Conservation (phyloP, 35 echinoderm and acorn worm species). For the Chiridota heheva region DNA sequence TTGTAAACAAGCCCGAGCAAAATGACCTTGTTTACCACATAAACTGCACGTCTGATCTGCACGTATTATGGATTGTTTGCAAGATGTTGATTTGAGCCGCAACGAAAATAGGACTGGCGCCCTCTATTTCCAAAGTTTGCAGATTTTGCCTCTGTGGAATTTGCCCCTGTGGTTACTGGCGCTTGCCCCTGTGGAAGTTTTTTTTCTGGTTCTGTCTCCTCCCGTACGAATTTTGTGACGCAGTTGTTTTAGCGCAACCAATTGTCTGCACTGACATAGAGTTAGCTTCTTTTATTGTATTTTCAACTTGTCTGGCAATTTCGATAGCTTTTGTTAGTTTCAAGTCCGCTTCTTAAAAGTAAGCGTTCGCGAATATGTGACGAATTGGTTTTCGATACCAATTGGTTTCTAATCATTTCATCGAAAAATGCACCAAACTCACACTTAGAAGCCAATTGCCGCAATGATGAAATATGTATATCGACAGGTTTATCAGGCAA, state of each 20-base stretch:
- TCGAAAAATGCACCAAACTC: neutral
- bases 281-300: neutral
- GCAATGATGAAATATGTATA: no score
- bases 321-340: constrained; percentile 12
- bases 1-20: constrained; percentile 50
- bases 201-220: neutral
- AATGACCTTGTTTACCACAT: constrained; percentile 57
- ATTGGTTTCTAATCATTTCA: constrained; percentile 15
- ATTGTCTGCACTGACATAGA: neutral
- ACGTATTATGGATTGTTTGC: constrained; percentile 28
- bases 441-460: no score
- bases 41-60: constrained; percentile 16
- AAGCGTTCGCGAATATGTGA: neutral
- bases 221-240: neutral
- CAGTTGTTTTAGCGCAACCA: neutral
- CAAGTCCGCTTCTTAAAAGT: constrained; percentile 13
- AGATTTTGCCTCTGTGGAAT: neutral
- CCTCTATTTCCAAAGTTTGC: no score
- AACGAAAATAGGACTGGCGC: constrained; percentile 28
- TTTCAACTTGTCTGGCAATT: neutral
- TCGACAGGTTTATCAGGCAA: no score
- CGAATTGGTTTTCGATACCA: constrained; percentile 35
- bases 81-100: constrained; percentile 33
- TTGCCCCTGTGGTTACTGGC: neutral
- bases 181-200: neutral